Evolutionary conservation across 2,113 vertebrate species (phyloP), one percentile per base, ranked within the genome.

Genomic region (Perca fluviatilis): DNA sequence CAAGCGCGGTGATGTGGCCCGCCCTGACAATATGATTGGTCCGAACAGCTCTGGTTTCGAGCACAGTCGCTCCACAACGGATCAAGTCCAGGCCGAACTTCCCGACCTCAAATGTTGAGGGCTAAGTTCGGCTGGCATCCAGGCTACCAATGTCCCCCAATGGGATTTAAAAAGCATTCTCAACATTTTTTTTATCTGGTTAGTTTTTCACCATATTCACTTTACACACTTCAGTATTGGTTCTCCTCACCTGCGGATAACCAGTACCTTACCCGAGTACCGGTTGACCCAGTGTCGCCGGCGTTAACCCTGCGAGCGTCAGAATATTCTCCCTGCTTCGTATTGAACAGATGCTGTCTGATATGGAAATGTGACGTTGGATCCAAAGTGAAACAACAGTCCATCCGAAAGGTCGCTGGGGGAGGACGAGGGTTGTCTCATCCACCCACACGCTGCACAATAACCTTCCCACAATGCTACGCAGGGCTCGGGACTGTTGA

Each of bases 341-440:
- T 10, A 11, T 19, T 33, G 21, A 75, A 65, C 56, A 50, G 70
- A 65, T 51, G 67, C 57, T 63, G 61, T 54, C 64, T 47, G 51
- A 79, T 64, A n/a, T 40, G 68, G 54, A 76, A 83, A 85, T 82
- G 69, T 58, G 62, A 74, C 12, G 0, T 13, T 13, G 8, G 56
- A 77, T 77, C 53, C 64, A 73, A 73, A 23, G 30, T 62, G 47
- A 75, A 43, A 21, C 30, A 53, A 30, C 49, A 21, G 14, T 6
- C 12, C 63, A 58, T 53, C 56, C 64, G n/a, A 83, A 85, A 85
- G 86, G 89, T 87, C 79, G 79, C 12, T 2, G 23, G 2, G 12
- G 53, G 75, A 76, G n/a, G 80, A 60, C 1, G 18, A 68, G 12
- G 16, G 10, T 40, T 33, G 46, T 64, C 53, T 61, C 40, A 36